Base-by-base conservation (phyloP, 2,797 vertebrate genomes). In the Halcyon badia region DNA sequence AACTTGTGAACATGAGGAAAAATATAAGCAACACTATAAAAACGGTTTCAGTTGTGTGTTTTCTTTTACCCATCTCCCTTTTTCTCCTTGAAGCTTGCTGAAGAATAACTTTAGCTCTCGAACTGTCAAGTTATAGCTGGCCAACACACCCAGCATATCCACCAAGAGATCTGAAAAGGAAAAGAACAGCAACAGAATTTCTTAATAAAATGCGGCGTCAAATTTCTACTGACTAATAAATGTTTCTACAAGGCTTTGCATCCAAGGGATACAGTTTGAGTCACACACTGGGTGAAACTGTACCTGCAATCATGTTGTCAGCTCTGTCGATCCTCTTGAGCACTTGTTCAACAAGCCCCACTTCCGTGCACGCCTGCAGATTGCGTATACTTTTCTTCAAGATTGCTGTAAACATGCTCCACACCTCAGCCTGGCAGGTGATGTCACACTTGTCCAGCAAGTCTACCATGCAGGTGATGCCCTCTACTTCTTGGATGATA, bases 331-430 rank as follows among this genome's bases (percentile, higher is more conserved):
- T 99, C 64, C 99, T 98, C 70, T 98, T 96, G 30, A 99, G 99
- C 85, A 99, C 99, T 87, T 97, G 98, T 89, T 99, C 99, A 85
- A 99, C 99, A 6, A 99, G 99, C 21, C 98, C 99, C 57, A 99
- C 98, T 22, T 99, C 99, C 0, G 99, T 99, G 98, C 99, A 99
- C 2, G 98, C 98, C 87, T 99, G 99, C 37, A 99, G 98, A 96
- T 99, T 99, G 42, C 99, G 98, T 61, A 99, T 99, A 22, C 99
- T 99, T 95, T 99, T 99, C 98, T 99, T 99, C 87, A 99, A 97
- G 93, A 99, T 98, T 35, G 99, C 99, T 5, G 99, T 99, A 96
- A 99, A 99, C 98, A 99, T 99, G 98, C 99, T 99, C 99, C 99
- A 99, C 73, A 99, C 98, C 97, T 99, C 99, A 1, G 99, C 99